Percentiles rank a stretch among this genome's conserved stretches.
phyloP scores from a whole-genome alignment of 2,113 vertebrate species.

The Charadrius vociferus region DNA sequence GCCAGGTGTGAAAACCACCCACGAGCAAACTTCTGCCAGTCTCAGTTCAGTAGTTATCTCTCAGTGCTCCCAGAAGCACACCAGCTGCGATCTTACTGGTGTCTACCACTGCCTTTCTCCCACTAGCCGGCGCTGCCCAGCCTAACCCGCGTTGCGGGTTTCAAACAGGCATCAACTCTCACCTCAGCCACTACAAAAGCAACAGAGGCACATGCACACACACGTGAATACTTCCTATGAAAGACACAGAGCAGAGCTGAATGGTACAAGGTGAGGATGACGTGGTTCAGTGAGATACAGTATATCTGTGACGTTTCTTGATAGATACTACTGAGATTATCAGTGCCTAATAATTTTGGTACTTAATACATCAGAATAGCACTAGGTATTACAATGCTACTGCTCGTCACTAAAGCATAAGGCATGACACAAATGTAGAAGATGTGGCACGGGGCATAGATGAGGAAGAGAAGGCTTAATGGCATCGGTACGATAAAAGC shows the following conservation, averaged over 20 bases:
- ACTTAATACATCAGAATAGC: too few relatives aligned
- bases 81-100: accelerated
- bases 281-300: accelerated
- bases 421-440: background rate
- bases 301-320: background rate
- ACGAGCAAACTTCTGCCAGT: too few relatives aligned
- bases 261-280: background rate
- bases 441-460: accelerated
- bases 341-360: background rate
- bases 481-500: background rate
- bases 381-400: accelerated
- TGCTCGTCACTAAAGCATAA: background rate
- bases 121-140: background rate
- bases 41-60: too few relatives aligned
- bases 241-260: background rate
- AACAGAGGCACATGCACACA: accelerated
- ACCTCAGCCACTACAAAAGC: background rate
- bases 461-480: background rate
- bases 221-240: accelerated
- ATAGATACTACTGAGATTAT: background rate
- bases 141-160: accelerated
- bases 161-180: background rate
- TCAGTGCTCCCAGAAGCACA: background rate
- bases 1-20: background rate
- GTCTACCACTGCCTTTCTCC: background rate